Evolutionary conservation across 92 coral and sea anemone species (phyloP), one percentile per base, ranked within the genome.

Genomic region (Paragorgia papillata): DNA sequence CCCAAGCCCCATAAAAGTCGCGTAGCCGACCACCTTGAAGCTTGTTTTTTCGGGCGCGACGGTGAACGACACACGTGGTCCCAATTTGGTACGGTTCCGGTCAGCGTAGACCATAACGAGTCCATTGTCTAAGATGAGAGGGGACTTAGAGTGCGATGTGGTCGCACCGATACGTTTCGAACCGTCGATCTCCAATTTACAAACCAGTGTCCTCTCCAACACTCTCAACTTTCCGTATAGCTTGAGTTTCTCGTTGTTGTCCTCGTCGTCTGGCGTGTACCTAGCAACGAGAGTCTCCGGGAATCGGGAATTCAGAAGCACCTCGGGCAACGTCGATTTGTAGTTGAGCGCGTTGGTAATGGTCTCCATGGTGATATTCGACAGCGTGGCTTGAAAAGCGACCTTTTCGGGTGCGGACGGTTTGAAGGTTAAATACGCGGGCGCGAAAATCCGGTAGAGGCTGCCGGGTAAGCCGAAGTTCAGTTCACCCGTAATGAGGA

Each of bases 71-170:
- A 87, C 83, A 27, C 46, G 85, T 13, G 99, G 99, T 10, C 99
- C 99, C 53, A 91, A 84, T 54, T 84, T 86, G 50, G 96, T 81
- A 43, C 74, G 75, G 35, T 82, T 80, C 70, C 78, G 59, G 71
- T 91, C 88, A 25, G 90, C 87, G 65, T 95, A 97, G 9, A 95
- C 80, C 9, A 90, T 80, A 6, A 95, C 88, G 12, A 80, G 86
- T 14, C 99, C 99, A 48, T 87, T 85, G 33, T 92, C 89, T 39
- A 95, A 68, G 29, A 95, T 93, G 49, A 91, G 84, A 0, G 99
- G 99, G 24, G 87, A 83, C 67, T 84, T 85, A 14, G 86, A 86
- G 80, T 91, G 61, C 14, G 80, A 69, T 12, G 99, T 84, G 18
- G 82, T 80, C 27, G 92, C 82, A 1, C 80, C 59, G 4, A 95